Conservation (phyloP, 2,797 vertebrate species). For the Fistularia commersonii region DNA sequence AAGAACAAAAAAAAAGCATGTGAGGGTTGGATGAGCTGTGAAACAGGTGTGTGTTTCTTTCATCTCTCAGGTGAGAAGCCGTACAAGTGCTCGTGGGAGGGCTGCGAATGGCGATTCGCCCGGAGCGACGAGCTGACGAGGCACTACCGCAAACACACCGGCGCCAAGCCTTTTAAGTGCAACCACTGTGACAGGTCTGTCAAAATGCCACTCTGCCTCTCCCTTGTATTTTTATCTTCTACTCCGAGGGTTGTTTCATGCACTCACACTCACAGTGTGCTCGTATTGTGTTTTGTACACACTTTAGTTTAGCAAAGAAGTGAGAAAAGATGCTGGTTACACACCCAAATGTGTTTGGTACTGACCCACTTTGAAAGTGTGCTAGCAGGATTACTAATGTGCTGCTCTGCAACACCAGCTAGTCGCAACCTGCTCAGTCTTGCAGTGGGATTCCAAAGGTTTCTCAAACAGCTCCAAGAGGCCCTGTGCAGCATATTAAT, state of each 20-base stretch:
- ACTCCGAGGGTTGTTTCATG: conserved; percentile 34
- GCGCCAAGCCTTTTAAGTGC: conserved; percentile 99
- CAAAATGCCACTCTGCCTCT: conserved; percentile 44
- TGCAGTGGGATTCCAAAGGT: conserved; percentile 29
- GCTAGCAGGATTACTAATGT: conserved; percentile 64
- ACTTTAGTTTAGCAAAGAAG: conserved; percentile 29
- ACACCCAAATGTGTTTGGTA: conserved; percentile 41
- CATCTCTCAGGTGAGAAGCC: conserved; percentile 93
- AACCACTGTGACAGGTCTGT: conserved; percentile 99
- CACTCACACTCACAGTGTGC: conserved; percentile 29
- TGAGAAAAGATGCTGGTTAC: conserved; percentile 29
- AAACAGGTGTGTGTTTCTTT: conserved; percentile 33
- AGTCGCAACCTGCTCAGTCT: conserved; percentile 29
- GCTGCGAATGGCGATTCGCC: conserved; percentile 99
- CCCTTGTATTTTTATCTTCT: conserved; percentile 21
- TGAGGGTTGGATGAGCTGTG: conserved; percentile 19
- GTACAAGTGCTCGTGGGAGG: conserved; percentile 99
- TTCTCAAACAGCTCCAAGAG: conserved; percentile 14
- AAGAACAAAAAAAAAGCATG: conserved; percentile 8
- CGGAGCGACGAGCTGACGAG: conserved; percentile 97
- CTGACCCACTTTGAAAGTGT: conserved; percentile 60
- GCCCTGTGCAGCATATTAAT: conserved; percentile 45
- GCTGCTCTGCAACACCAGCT: conserved; percentile 27
- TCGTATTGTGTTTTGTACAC: conserved; percentile 21
- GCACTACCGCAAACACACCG: conserved; percentile 99